Percentiles rank a stretch among this genome's conserved stretches.
Conservation (phyloP, 2,888 invertebrate species). For the Scelioninae gen. 1 region DNA sequence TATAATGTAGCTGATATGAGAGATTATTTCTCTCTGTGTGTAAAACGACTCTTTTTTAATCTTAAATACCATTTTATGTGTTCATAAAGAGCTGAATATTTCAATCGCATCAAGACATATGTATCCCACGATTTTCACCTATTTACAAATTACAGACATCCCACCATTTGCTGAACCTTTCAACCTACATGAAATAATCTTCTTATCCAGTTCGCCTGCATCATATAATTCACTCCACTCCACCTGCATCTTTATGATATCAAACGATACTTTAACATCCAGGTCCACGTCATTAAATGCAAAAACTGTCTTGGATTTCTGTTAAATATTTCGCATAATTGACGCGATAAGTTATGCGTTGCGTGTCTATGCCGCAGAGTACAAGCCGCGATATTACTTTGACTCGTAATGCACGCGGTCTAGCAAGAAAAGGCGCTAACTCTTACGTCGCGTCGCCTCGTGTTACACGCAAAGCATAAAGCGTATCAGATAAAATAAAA, state of each 20-base stretch:
- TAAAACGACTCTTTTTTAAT: not conserved
- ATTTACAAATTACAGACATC: conserved; percentile 18
- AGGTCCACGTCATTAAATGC: conserved; percentile 40
- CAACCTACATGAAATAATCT: conserved; percentile 39
- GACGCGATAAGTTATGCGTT: conserved; percentile 66
- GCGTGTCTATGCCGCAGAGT: conserved; percentile 54
- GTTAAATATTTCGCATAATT: conserved; percentile 65
- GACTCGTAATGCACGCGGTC: conserved; percentile 39
- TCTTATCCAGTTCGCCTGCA: conserved; percentile 14
- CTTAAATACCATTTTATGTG: conserved; percentile 21
- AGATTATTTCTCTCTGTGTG: too few species aligned
- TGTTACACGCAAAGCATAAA: conserved; percentile 40
- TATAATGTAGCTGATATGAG: too few species aligned
- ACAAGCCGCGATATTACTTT: conserved; percentile 52
- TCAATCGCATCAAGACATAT: conserved; percentile 8
- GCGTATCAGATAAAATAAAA: conserved; percentile 10
- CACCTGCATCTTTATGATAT: conserved; percentile 40
- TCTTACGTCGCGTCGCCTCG: conserved; percentile 20
- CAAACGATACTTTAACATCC: conserved; percentile 37
- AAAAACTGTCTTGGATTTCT: conserved; percentile 53
- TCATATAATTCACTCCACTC: conserved; percentile 19
- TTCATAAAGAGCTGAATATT: conserved; percentile 2
- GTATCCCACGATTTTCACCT: conserved; percentile 21
- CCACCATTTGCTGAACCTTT: conserved; percentile 16
- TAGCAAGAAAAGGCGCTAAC: conserved; percentile 26